These are phyloP conservation scores for Alosa alosa DNA, from an alignment of 2,113 vertebrate genomes.

Conservation along the genomic window DNA sequence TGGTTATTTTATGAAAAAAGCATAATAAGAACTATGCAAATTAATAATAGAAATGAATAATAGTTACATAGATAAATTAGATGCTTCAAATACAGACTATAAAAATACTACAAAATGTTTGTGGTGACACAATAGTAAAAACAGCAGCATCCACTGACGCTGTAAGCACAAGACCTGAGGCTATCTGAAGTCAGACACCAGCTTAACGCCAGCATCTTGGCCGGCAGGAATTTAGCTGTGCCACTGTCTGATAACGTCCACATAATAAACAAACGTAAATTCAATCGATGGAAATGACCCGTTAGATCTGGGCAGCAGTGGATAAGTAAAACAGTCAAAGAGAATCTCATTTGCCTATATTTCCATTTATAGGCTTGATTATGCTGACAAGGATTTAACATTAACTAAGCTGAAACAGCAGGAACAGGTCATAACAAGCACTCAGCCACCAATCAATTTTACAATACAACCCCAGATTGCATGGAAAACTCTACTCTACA, in stretches of 20 bases:
- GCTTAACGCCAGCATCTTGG: neutral
- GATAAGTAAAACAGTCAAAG: neutral
- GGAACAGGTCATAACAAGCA: neutral
- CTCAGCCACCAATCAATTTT: neutral
- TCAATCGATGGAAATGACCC: neutral
- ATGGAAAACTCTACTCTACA: neutral
- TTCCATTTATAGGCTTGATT: neutral
- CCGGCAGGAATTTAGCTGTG: neutral
- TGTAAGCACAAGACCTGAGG: neutral
- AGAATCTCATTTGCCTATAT: neutral
- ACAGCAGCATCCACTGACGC: neutral
- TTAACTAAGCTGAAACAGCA: neutral
- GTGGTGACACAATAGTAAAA: neutral
- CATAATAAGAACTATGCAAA: neutral
- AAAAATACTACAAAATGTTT: neutral
- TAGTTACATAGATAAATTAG: neutral
- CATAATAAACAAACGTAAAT: neutral
- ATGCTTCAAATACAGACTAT: neutral
- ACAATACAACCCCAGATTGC: neutral
- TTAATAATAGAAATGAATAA: neutral
- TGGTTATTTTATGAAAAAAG: neutral
- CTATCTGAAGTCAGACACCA: neutral
- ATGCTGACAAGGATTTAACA: slow-evolving; percentile 8
- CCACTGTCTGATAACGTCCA: neutral
- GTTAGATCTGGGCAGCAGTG: neutral